phyloP scores from a whole-genome alignment of 2,888 invertebrate species.

The Steromphala cineraria region DNA sequence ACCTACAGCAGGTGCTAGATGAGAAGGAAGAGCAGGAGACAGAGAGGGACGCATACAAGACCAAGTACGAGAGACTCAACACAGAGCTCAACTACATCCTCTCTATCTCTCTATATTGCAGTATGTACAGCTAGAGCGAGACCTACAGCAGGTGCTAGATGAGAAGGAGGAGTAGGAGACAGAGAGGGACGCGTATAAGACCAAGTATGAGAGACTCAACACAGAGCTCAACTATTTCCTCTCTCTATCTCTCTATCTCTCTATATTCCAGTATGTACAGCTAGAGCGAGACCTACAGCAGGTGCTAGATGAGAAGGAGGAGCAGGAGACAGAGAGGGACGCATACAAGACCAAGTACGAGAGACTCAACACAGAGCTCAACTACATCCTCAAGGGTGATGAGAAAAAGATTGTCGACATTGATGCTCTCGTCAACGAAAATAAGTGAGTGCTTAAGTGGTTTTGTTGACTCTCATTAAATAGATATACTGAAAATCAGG shows the following conservation, averaged over 20 bases:
- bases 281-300: constrained; percentile 86
- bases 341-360: constrained; percentile 89
- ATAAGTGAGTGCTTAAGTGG: constrained; percentile 79
- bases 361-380: constrained; percentile 87
- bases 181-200: constrained; percentile 88
- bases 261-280: constrained; percentile 80
- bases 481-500: no score
- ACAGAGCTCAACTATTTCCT: constrained; percentile 81
- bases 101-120: constrained; percentile 64
- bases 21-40: constrained; percentile 89
- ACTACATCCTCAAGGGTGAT: constrained; percentile 81
- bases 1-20: constrained; percentile 86
- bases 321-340: constrained; percentile 86
- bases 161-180: constrained; percentile 89
- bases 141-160: constrained; percentile 86
- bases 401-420: constrained; percentile 82
- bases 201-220: constrained; percentile 88
- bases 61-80: constrained; percentile 88
- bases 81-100: constrained; percentile 81
- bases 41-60: constrained; percentile 88
- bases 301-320: constrained; percentile 89
- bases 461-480: no score
- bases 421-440: constrained; percentile 87
- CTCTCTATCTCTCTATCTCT: not conserved
- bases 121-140: constrained; percentile 85